A percentile compares a stretch with the other conserved stretches of the same genome.
Evolutionary conservation across 2,888 invertebrate genomes (phyloP).

Genomic region (Drosophila phalerata): DNA sequence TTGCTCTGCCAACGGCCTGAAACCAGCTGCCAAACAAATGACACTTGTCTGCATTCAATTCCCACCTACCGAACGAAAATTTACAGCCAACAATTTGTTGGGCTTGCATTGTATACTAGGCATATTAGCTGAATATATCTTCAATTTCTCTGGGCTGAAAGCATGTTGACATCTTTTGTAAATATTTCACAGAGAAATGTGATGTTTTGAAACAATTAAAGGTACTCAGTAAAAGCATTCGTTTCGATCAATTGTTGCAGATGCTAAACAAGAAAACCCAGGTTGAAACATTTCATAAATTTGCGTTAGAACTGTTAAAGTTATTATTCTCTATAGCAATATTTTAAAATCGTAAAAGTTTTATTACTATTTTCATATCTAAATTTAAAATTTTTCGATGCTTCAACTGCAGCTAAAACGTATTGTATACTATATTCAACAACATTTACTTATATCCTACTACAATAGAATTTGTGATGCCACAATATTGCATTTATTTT

Average conservation of each 20-base stretch:
- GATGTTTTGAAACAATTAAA: neutral
- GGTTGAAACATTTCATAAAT: too few species aligned
- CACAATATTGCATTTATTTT: conserved; percentile 7
- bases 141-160: neutral
- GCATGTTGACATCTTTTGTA: neutral
- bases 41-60: conserved; percentile 53
- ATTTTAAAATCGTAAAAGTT: too few species aligned
- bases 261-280: too few species aligned
- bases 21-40: conserved; percentile 69
- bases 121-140: conserved; percentile 2
- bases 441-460: neutral
- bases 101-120: conserved; percentile 7
- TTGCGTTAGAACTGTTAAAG: too few species aligned
- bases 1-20: conserved; percentile 45
- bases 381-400: too few species aligned
- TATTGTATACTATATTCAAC: too few species aligned
- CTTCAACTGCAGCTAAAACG: neutral
- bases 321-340: too few species aligned
- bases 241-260: too few species aligned
- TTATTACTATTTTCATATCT: too few species aligned
- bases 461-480: conserved; percentile 1
- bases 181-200: neutral
- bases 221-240: too few species aligned
- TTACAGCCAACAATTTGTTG: conserved; percentile 69
- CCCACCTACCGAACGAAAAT: conserved; percentile 45